A percentile compares a stretch with the other conserved stretches of the same genome.
These are phyloP conservation scores for Loris lydekkerianus DNA, from an alignment of 2,797 vertebrate genomes.

Conservation along the genomic window DNA sequence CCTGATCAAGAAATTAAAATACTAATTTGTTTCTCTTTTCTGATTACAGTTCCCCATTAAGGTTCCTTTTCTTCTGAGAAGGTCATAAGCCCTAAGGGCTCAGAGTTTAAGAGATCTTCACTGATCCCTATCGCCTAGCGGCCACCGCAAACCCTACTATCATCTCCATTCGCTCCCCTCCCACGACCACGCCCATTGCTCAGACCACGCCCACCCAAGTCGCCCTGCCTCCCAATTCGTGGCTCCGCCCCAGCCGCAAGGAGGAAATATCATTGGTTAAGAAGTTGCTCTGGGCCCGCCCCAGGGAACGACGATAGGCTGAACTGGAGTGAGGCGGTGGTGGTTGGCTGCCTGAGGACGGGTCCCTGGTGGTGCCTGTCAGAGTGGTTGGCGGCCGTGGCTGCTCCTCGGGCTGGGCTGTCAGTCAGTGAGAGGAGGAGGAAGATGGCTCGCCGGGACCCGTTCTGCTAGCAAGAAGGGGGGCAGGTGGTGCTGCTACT, in stretches of 20 bases:
- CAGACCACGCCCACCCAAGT: constrained; percentile 35
- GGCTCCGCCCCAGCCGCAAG: constrained; percentile 22
- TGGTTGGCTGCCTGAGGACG: constrained; percentile 78
- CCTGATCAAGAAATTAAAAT: constrained; percentile 45
- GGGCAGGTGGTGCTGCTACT: constrained; percentile 65
- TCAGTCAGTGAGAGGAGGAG: constrained; percentile 77
- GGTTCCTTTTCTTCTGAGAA: neutral
- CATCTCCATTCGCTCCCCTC: neutral
- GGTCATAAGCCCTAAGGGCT: neutral
- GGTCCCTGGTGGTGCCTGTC: constrained; percentile 78
- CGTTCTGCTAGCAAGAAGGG: constrained; percentile 70
- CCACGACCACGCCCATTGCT: constrained; percentile 33
- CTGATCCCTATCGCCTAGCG: neutral
- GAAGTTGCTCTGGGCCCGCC: constrained; percentile 82
- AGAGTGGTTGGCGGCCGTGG: constrained; percentile 79
- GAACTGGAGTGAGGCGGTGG: constrained; percentile 86
- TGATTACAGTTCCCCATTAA: neutral
- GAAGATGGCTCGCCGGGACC: constrained; percentile 67
- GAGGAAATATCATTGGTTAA: constrained; percentile 62
- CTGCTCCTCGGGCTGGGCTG: constrained; percentile 73
- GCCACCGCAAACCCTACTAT: neutral
- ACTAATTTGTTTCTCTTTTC: constrained; percentile 26
- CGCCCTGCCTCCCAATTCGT: neutral
- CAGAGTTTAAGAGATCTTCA: neutral
- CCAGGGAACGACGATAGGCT: constrained; percentile 83